Base-by-base conservation (phyloP, 1,140 invertebrate genomes). In the Polyergus mexicanus region DNA sequence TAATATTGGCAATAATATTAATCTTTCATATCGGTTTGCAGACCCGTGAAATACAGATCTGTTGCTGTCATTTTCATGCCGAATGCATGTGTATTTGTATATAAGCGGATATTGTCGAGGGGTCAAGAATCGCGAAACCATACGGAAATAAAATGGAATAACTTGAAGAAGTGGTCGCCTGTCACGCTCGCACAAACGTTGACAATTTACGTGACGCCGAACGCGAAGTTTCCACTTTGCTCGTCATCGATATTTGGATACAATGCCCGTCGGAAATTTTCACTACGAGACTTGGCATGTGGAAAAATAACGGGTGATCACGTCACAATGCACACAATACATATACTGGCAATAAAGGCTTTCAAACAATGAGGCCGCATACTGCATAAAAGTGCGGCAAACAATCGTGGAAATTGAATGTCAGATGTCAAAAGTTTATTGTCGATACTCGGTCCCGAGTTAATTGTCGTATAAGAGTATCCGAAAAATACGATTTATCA, bases 171-270 rank as follows among this genome's bases (percentile, higher is more conserved):
- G 77, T 69, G 77, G 54, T 47, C 44, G 38, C 41, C 78, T 74
- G 78, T 83, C 78, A 83, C 78, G 78, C 51, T 83, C 54, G 62
- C 78, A 74, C 78, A 83, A 83, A 83, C 74, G 54, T 83, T 28
- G 66, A n/a, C 54, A 54, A 83, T 83, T 83, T 83, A 68, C 78
- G 68, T 83, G 78, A 68, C 68, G 60, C 58, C 60, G 78, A 81
- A 25, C 47, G 68, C 62, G 16, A 32, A 38, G 66, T 72, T 72
- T 83, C 68, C 54, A 83, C 68, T 83, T 83, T 72, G 78, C 78
- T 68, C 54, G 38, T 41, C 78, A 72, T 83, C 78, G 54, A 83
- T 83, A 74, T 83, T 83, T 83, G 54, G 78, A 83, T 72, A 83
- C 68, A 83, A 83, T 83, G 54, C 38, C 78, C 44, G 78, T 83